These are phyloP conservation scores for Euplexia lucipara DNA, from an alignment of 2,888 invertebrate species.

Conservation along the genomic window DNA sequence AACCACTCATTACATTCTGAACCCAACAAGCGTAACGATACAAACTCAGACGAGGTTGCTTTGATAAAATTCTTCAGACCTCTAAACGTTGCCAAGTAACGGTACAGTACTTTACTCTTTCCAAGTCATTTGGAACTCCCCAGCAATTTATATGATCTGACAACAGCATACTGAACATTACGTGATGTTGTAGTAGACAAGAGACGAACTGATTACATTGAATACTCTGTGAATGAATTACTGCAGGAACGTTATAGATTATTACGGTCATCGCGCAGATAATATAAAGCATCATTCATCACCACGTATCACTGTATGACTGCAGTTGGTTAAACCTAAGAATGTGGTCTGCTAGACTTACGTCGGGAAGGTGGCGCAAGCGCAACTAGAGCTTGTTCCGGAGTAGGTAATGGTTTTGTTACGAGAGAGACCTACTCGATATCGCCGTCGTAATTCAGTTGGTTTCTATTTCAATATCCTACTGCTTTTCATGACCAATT, in stretches of 20 bases:
- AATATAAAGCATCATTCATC: slow-evolving; percentile 44
- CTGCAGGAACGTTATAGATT: slow-evolving; percentile 40
- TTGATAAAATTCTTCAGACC: slow-evolving; percentile 51
- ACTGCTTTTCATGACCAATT: slow-evolving; percentile 20
- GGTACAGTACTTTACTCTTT: slow-evolving; percentile 29
- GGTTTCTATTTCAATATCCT: slow-evolving; percentile 19
- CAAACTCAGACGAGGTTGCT: slow-evolving; percentile 34
- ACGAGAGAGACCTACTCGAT: slow-evolving; percentile 3
- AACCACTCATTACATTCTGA: slow-evolving; percentile 43
- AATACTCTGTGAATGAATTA: slow-evolving; percentile 53
- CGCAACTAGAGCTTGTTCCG: slow-evolving; percentile 29
- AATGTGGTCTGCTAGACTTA: slow-evolving; percentile 27
- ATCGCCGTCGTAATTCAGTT: slow-evolving; percentile 3
- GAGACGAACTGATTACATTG: slow-evolving; percentile 44
- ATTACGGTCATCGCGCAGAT: slow-evolving; percentile 31
- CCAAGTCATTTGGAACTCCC: slow-evolving; percentile 44
- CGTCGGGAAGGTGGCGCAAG: slow-evolving; percentile 25
- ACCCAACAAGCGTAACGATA: slow-evolving; percentile 42
- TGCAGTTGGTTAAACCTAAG: slow-evolving; percentile 20
- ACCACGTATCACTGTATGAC: slow-evolving; percentile 18
- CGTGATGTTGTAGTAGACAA: slow-evolving; percentile 22
- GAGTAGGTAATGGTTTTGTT: slow-evolving; percentile 23
- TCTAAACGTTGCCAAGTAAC: slow-evolving; percentile 52
- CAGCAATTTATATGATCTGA: slow-evolving; percentile 45
- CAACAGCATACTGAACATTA: slow-evolving; percentile 40